These are phyloP conservation scores for Bolinopsis microptera DNA, from an alignment of 37 sponge, comb jelly and placozoan genomes.

Conservation along the genomic window DNA sequence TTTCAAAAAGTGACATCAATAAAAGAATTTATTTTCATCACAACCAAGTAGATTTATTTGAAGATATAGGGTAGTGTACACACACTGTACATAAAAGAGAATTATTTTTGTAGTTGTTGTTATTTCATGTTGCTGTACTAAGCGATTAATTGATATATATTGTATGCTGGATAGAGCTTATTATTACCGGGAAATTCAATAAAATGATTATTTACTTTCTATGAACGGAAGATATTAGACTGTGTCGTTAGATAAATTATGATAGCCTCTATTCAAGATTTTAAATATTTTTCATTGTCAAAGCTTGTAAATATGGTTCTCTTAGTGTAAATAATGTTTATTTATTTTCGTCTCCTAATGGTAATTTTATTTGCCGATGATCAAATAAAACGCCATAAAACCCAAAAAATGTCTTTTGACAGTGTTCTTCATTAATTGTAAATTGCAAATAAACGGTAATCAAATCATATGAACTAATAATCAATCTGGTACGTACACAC, in stretches of 20 bases:
- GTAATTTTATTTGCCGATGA: no score
- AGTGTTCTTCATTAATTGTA: no score
- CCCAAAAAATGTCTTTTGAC: no score
- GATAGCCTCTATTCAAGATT: not conserved
- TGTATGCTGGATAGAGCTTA: not conserved
- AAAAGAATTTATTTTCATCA: not conserved
- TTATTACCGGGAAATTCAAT: not conserved
- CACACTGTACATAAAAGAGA: not conserved
- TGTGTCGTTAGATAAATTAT: not conserved
- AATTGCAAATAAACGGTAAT: no score
- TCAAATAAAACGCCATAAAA: no score
- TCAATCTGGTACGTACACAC: no score
- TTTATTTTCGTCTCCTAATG: no score
- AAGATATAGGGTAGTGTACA: not conserved
- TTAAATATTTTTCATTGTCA: not conserved
- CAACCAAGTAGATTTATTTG: not conserved
- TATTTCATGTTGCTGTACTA: not conserved
- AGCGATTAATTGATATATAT: not conserved
- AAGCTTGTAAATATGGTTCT: not conserved
- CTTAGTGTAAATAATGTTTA: not conserved
- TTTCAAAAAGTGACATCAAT: no score
- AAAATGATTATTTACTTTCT: not conserved
- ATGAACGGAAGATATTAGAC: not conserved
- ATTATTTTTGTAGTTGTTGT: not conserved
- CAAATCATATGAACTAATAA: no score